Conservation (phyloP, 2,113 vertebrate species). For the Hipposideros armiger region DNA sequence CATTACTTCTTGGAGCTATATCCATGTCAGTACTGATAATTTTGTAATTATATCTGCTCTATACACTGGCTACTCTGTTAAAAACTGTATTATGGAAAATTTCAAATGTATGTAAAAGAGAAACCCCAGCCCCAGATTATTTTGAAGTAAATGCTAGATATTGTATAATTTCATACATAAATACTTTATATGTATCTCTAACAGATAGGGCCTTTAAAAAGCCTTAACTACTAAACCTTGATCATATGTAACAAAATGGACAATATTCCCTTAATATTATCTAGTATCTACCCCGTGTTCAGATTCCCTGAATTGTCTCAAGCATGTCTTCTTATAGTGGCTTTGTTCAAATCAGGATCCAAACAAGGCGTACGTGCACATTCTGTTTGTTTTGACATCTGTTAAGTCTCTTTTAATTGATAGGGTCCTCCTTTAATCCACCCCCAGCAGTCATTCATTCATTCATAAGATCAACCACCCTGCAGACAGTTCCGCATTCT, state of each 20-base stretch:
- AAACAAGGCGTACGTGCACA: neutral
- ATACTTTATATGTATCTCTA: slow-evolving; percentile 28
- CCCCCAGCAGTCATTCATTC: neutral
- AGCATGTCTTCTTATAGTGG: slow-evolving; percentile 33
- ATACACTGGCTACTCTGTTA: neutral
- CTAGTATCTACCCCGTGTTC: neutral
- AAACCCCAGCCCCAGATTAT: neutral
- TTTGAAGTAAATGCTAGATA: slow-evolving; percentile 15
- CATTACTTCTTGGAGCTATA: neutral
- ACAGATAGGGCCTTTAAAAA: neutral
- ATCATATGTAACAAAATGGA: slow-evolving; percentile 14
- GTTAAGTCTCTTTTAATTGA: neutral
- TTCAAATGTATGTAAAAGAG: slow-evolving; percentile 41
- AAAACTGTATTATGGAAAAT: slow-evolving; percentile 2
- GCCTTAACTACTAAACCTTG: neutral
- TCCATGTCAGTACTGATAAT: slow-evolving; percentile 4
- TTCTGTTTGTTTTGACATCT: neutral
- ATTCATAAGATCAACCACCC: neutral
- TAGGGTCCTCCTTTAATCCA: neutral
- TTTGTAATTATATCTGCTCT: slow-evolving; percentile 35
- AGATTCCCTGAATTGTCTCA: neutral
- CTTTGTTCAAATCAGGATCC: slow-evolving; percentile 17
- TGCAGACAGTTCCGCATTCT: neutral
- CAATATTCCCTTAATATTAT: neutral
- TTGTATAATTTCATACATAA: slow-evolving; percentile 2